A percentile compares a stretch with the other conserved stretches of the same genome.
Evolutionary conservation across 2,113 vertebrate genomes (phyloP).

Genomic region (Caranx melampygus): DNA sequence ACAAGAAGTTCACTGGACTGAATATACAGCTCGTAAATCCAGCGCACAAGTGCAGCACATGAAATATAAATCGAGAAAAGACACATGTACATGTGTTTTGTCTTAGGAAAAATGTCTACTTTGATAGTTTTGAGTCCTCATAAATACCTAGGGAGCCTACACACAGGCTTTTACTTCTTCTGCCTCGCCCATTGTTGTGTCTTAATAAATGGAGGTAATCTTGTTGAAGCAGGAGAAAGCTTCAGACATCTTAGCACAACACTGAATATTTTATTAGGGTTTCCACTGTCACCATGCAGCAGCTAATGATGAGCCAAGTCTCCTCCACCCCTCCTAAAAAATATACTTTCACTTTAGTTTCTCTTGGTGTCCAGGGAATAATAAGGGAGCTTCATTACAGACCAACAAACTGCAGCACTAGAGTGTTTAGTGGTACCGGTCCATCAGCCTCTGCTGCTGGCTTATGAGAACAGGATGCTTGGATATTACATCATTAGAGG

Average conservation of each 20-base stretch:
- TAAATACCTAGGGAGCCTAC: constrained; percentile 48
- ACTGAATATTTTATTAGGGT: constrained; percentile 75
- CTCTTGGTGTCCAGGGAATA: constrained; percentile 25
- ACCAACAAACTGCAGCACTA: constrained; percentile 4
- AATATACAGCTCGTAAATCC: constrained; percentile 56
- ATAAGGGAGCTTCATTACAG: constrained; percentile 35
- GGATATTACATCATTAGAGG: constrained; percentile 13
- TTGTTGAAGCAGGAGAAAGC: constrained; percentile 46
- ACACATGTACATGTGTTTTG: constrained; percentile 60
- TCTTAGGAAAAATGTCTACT: constrained; percentile 45
- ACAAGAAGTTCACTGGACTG: constrained; percentile 68
- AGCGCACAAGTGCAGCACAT: constrained; percentile 42
- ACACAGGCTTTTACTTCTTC: constrained; percentile 52
- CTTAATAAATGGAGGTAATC: constrained; percentile 70
- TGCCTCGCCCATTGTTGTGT: constrained; percentile 52
- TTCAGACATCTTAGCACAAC: constrained; percentile 52
- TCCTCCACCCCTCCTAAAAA: constrained; percentile 22
- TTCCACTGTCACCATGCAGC: constrained; percentile 50
- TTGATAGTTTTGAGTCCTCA: constrained; percentile 56
- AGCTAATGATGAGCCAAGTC: constrained; percentile 56
- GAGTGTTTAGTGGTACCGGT: neutral
- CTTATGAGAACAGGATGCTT: constrained; percentile 1
- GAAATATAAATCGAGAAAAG: constrained; percentile 68
- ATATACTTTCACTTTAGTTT: constrained; percentile 23
- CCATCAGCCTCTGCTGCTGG: neutral